Conservation (phyloP, 2,888 invertebrate genomes). For the Platycheirus albimanus region DNA sequence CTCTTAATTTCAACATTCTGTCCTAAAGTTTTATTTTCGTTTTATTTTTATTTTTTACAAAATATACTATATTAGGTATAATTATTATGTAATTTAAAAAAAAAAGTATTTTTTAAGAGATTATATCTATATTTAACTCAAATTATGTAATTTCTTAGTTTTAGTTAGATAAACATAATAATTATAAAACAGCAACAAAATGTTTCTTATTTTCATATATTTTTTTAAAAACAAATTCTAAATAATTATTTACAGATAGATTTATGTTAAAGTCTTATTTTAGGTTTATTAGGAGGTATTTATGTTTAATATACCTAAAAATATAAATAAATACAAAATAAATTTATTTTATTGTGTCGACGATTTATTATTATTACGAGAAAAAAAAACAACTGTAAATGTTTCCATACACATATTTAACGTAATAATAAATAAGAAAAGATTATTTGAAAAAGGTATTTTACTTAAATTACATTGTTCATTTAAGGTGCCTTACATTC, state of each 20-base stretch:
- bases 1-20: constrained; percentile 69
- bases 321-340: constrained; percentile 6
- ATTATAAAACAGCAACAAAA: constrained; percentile 35
- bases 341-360: constrained; percentile 62
- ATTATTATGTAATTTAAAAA: background rate
- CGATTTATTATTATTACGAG: constrained; percentile 56
- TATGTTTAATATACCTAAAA: constrained; percentile 25
- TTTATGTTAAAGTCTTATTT: constrained; percentile 7
- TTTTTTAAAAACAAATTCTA: constrained; percentile 34
- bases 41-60: constrained; percentile 1
- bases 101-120: constrained; percentile 39
- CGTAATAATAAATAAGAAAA: constrained; percentile 70
- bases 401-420: constrained; percentile 69
- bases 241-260: constrained; percentile 25
- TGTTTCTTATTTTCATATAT: constrained; percentile 47
- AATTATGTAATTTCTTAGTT: constrained; percentile 8
- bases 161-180: constrained; percentile 7
- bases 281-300: background rate
- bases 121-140: constrained; percentile 31
- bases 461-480: too few species aligned
- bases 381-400: constrained; percentile 65
- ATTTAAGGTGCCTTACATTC: too few species aligned
- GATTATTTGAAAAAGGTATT: constrained; percentile 19
- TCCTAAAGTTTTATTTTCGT: constrained; percentile 55
- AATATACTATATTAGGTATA: background rate